These are phyloP conservation scores for Enteromius unitaeniatus DNA, from an alignment of 2,797 vertebrate genomes.

Conservation along the genomic window DNA sequence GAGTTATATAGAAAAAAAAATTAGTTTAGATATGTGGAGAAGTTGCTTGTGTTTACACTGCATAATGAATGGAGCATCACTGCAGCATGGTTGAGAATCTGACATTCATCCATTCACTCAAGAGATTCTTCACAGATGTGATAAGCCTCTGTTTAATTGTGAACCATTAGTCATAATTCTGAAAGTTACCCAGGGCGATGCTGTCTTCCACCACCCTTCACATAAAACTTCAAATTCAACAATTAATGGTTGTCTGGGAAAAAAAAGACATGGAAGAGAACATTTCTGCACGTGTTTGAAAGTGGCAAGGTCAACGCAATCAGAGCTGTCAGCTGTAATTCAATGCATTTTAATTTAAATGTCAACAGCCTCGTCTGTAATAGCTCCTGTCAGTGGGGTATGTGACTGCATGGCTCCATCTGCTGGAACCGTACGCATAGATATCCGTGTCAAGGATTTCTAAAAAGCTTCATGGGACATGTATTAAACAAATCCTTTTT, in stretches of 20 bases:
- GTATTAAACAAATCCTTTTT: background rate
- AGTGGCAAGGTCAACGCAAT: constrained; percentile 13
- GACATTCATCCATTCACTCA: background rate
- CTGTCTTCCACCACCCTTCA: background rate
- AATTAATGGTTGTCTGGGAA: constrained; percentile 11
- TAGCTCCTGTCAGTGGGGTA: background rate
- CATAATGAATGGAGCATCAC: background rate
- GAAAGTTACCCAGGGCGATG: background rate
- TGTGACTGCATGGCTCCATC: constrained; percentile 40
- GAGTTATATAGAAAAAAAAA: background rate
- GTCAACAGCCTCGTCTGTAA: constrained; percentile 3
- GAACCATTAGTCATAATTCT: constrained; percentile 2
- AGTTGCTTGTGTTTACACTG: background rate
- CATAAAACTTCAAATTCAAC: constrained; percentile 12
- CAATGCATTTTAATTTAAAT: constrained; percentile 24
- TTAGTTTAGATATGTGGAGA: background rate
- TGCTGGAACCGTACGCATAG: constrained; percentile 1
- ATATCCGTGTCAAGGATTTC: background rate
- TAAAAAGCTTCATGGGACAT: background rate
- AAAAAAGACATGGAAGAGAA: background rate
- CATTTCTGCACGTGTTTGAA: background rate
- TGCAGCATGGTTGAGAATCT: background rate
- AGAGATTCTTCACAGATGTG: constrained; percentile 12
- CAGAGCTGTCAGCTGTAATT: background rate
- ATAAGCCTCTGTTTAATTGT: constrained; percentile 20